These are phyloP conservation scores for Nomada hirtipes DNA, from an alignment of 2,888 invertebrate species.

Conservation along the genomic window DNA sequence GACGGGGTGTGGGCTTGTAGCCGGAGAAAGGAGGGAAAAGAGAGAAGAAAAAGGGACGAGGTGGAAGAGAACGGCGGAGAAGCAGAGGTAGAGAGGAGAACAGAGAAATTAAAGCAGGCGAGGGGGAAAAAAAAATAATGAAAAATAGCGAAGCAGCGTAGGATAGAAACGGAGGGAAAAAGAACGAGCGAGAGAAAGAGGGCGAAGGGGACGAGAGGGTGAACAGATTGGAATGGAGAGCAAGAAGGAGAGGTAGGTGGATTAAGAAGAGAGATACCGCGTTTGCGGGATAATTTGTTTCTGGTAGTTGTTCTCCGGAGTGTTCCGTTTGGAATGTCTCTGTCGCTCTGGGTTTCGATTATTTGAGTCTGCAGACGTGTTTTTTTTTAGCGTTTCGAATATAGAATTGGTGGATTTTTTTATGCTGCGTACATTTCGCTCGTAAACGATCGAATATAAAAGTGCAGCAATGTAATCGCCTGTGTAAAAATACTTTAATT, in stretches of 20 bases:
- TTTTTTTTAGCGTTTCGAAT: neutral
- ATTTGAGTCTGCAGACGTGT: neutral
- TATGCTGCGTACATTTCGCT: too few relatives aligned
- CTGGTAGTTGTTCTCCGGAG: constrained; percentile 7
- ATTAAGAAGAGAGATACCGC: constrained; percentile 30
- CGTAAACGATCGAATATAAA: too few relatives aligned
- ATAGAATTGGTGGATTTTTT: too few relatives aligned
- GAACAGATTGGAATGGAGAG: constrained; percentile 46
- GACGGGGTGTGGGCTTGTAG: constrained; percentile 21
- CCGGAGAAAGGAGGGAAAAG: constrained; percentile 26
- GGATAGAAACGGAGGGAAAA: neutral
- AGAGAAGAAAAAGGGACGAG: constrained; percentile 16
- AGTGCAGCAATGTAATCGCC: too few relatives aligned
- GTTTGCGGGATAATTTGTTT: constrained; percentile 33
- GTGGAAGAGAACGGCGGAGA: neutral
- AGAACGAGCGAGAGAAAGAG: neutral
- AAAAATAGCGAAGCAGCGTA: constrained; percentile 7
- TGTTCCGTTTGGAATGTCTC: constrained; percentile 4
- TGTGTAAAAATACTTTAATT: too few relatives aligned
- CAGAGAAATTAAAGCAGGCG: constrained; percentile 46
- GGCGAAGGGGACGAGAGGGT: neutral
- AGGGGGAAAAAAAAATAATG: constrained; percentile 37
- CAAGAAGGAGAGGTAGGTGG: constrained; percentile 39
- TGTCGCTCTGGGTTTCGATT: neutral
- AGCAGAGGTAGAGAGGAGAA: constrained; percentile 21